phyloP scores from a whole-genome alignment of 1,140 invertebrate species.

The Drosophila virilis region DNA sequence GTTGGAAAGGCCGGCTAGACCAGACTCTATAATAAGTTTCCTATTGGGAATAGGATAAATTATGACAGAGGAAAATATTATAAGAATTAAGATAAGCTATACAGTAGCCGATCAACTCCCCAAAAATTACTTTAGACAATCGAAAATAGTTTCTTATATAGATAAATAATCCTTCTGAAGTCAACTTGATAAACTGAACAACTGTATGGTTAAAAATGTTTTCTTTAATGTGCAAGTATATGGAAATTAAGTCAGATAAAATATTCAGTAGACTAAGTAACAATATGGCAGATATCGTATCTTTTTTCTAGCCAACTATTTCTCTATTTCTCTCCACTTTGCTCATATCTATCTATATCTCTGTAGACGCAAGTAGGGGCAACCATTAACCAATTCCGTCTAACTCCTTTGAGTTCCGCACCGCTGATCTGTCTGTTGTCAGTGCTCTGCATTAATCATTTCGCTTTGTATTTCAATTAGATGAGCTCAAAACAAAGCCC shows the following conservation, averaged over 20 bases:
- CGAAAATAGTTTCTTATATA: background rate
- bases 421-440: background rate
- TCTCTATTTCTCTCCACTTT: no score
- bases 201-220: background rate
- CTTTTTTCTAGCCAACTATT: no score
- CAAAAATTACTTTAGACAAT: background rate
- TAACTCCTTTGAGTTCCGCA: slow-evolving; percentile 28
- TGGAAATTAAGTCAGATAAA: no score
- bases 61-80: background rate
- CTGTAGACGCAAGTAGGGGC: background rate
- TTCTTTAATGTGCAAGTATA: no score
- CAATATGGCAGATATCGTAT: no score
- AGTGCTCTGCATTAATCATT: slow-evolving; percentile 45
- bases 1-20: background rate
- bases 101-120: background rate
- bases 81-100: background rate
- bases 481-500: slow-evolving; percentile 36
- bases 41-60: background rate
- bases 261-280: no score
- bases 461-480: slow-evolving; percentile 54
- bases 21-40: background rate
- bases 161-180: background rate
- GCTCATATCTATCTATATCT: no score
- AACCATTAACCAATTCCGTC: slow-evolving; percentile 26
- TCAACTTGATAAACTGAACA: background rate